Evolutionary conservation across 2,797 vertebrate species (phyloP), one percentile per base, ranked within the genome.

Genomic region (Tinamus major): DNA sequence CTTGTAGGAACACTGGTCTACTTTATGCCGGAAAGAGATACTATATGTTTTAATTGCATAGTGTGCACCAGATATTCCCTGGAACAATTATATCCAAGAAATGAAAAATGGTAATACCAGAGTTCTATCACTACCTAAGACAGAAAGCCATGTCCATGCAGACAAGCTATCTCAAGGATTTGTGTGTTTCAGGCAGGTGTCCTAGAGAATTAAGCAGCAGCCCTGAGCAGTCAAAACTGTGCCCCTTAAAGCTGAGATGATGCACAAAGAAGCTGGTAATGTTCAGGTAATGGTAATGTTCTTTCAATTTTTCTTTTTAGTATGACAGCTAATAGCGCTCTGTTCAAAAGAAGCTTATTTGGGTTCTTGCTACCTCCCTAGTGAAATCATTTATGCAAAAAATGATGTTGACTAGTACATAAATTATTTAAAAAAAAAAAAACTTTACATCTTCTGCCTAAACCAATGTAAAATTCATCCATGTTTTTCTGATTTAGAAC

Each of bases 101-200:
- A 31, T 5, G 33, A 18, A 27, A 48, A 55, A 56, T 56, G 31
- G 5, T 53, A 61, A 42, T 62, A 42, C 1, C 13, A 68, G 23
- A 56, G 6, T 29, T 72, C 33, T 42, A 14, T 55, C 44, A 41
- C 8, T 42, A 18, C 27, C 26, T 14, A 48, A 59, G 10, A 5
- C 10, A 82, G 39, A 62, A 78, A 74, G 23, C 27, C 55, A 62
- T 78, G 42, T 13, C 14, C 55, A 56, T 13, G 21, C 31, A 26
- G 33, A 42, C 39, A 55, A 71, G 12, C 9, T 7, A 12, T n/a
- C 12, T 17, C 23, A 77, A 31, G 8, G 71, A 48, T 1, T 19
- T 8, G 3, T 42, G 41, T 1, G 2, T 19, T 87, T 71, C 33
- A 72, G 13, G 6, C 0, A 0, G 4, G 6, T 61, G 51, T 31